phyloP scores from a whole-genome alignment of 2,113 vertebrate species.

The Cacatua alba region DNA sequence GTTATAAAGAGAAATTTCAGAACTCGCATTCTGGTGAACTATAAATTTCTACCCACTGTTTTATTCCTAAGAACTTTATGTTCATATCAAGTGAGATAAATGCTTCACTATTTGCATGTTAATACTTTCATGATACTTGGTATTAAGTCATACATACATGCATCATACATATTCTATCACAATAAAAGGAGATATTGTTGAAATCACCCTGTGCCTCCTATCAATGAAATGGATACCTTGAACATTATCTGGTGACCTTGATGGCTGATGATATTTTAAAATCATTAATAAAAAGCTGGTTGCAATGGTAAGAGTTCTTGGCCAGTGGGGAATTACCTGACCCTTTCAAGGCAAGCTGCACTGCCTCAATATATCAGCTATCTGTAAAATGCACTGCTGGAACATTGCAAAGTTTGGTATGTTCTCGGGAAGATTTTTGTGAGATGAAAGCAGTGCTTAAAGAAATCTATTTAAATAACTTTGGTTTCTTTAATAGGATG shows the following conservation, averaged over 20 bases:
- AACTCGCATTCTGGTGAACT: background rate
- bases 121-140: rapidly evolving
- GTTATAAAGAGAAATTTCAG: background rate
- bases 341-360: background rate
- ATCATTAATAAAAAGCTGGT: background rate
- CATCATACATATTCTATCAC: background rate
- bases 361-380: background rate
- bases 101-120: background rate
- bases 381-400: background rate
- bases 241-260: background rate
- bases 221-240: background rate
- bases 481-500: background rate
- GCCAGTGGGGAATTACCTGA: background rate
- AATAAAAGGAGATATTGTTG: background rate
- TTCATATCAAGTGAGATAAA: background rate
- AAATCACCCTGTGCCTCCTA: background rate
- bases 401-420: background rate
- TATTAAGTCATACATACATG: background rate
- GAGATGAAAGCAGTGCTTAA: background rate
- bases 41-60: background rate
- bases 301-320: background rate
- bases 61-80: background rate
- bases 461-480: background rate
- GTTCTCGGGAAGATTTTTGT: background rate
- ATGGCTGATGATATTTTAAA: background rate